phyloP scores from a whole-genome alignment of 2,797 vertebrate species.

The Craterocephalus amniculus region DNA sequence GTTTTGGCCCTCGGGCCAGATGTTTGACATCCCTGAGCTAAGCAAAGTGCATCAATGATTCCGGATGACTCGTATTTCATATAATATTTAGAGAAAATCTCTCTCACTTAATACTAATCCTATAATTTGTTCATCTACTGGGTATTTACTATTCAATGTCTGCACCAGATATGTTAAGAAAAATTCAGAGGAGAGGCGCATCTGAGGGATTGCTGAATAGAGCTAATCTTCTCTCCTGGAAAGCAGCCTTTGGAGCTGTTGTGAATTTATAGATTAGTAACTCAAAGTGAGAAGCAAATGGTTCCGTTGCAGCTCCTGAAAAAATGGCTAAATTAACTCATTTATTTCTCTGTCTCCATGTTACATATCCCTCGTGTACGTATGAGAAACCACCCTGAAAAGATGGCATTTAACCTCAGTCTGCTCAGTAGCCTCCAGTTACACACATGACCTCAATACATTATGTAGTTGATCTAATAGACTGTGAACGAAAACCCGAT shows the following conservation, averaged over 20 bases:
- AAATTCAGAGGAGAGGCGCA: slow-evolving; percentile 4
- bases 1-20: too few relatives aligned
- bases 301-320: slow-evolving; percentile 50
- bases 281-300: slow-evolving; percentile 36
- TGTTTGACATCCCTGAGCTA: too few relatives aligned
- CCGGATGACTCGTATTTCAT: slow-evolving; percentile 30
- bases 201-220: slow-evolving; percentile 9
- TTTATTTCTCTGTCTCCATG: slow-evolving; percentile 57
- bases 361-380: slow-evolving; percentile 35
- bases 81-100: slow-evolving; percentile 19
- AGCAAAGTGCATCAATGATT: slow-evolving; percentile 8
- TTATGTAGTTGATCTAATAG: neutral
- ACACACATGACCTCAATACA: neutral
- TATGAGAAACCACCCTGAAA: slow-evolving; percentile 18
- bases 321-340: slow-evolving; percentile 65
- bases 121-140: slow-evolving; percentile 39
- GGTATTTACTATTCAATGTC: slow-evolving; percentile 20
- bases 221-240: slow-evolving; percentile 2
- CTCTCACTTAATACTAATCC: slow-evolving; percentile 15
- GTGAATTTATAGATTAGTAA: slow-evolving; percentile 38
- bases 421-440: slow-evolving; percentile 27
- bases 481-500: neutral
- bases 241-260: slow-evolving; percentile 11
- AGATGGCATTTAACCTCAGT: slow-evolving; percentile 20
- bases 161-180: slow-evolving; percentile 7